Evolutionary conservation across 1,140 invertebrate species (phyloP).

Genomic region (Calephelis nemesis): DNA sequence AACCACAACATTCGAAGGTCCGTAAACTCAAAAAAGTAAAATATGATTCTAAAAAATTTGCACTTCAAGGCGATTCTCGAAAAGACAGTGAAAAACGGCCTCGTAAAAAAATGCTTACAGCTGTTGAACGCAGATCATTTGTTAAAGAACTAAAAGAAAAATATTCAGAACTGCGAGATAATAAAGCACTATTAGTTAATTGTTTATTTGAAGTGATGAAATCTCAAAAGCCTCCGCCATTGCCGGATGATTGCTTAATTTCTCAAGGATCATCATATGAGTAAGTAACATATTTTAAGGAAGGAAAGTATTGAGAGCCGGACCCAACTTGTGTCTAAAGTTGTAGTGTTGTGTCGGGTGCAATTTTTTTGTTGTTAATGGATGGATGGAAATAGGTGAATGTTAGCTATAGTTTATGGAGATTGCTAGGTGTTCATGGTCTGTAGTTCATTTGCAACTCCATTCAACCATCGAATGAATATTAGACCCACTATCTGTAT

Average conservation of each 20-base stretch:
- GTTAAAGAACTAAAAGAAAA: slow-evolving; percentile 47
- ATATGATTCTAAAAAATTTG: not conserved
- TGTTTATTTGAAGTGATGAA: slow-evolving; percentile 56
- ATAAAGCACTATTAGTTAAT: slow-evolving; percentile 45
- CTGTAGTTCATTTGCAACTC: too few relatives aligned
- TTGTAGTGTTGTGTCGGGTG: too few relatives aligned
- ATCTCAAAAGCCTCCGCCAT: slow-evolving; percentile 43
- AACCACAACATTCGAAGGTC: not conserved
- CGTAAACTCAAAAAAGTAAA: not conserved
- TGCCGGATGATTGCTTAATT: slow-evolving; percentile 49
- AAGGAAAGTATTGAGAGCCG: too few relatives aligned
- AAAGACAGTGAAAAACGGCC: slow-evolving; percentile 27
- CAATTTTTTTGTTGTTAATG: too few relatives aligned
- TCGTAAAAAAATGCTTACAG: slow-evolving; percentile 26
- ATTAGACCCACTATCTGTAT: too few relatives aligned
- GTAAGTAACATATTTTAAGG: slow-evolving; percentile 40
- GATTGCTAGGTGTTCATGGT: too few relatives aligned
- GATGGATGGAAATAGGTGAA: too few relatives aligned
- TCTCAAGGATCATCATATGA: slow-evolving; percentile 53
- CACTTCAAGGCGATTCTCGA: slow-evolving; percentile 19
- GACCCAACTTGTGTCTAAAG: too few relatives aligned
- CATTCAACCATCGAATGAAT: too few relatives aligned
- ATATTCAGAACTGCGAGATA: slow-evolving; percentile 45
- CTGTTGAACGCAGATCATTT: slow-evolving; percentile 43
- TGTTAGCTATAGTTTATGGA: too few relatives aligned